Percentiles rank a stretch among this genome's conserved stretches.
phyloP scores from a whole-genome alignment of 2,888 invertebrate species.

The Mylabris sibirica region DNA sequence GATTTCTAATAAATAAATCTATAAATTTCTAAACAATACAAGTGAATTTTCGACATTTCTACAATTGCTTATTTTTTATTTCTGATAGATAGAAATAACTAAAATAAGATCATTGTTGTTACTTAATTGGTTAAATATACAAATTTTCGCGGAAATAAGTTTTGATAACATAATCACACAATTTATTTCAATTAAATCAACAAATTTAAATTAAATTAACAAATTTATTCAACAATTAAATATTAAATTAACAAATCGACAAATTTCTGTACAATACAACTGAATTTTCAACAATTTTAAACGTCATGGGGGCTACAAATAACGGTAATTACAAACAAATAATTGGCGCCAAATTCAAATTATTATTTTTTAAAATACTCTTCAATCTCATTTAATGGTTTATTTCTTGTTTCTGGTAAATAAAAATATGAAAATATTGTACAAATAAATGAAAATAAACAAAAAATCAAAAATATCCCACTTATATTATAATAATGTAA shows the following conservation, averaged over 20 bases:
- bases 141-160: too few species aligned
- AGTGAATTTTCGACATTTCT: too few species aligned
- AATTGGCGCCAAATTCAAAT: neutral
- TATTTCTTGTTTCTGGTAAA: conserved; percentile 50
- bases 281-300: neutral
- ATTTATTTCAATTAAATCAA: neutral
- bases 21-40: too few species aligned
- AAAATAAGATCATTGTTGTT: too few species aligned
- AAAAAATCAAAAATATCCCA: conserved; percentile 70
- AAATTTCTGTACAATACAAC: neutral
- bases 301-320: neutral
- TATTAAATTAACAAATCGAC: too few species aligned
- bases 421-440: conserved; percentile 67
- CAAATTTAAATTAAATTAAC: neutral
- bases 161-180: too few species aligned
- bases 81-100: too few species aligned
- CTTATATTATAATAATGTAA: conserved; percentile 66
- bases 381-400: conserved; percentile 74
- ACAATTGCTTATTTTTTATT: too few species aligned
- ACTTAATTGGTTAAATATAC: too few species aligned
- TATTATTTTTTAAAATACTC: conserved; percentile 60
- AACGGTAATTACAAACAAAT: neutral
- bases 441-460: conserved; percentile 67
- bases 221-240: neutral
- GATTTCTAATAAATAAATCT: too few species aligned